These are phyloP conservation scores for Remorina albescens DNA, from an alignment of 2,797 vertebrate genomes.

Conservation along the genomic window DNA sequence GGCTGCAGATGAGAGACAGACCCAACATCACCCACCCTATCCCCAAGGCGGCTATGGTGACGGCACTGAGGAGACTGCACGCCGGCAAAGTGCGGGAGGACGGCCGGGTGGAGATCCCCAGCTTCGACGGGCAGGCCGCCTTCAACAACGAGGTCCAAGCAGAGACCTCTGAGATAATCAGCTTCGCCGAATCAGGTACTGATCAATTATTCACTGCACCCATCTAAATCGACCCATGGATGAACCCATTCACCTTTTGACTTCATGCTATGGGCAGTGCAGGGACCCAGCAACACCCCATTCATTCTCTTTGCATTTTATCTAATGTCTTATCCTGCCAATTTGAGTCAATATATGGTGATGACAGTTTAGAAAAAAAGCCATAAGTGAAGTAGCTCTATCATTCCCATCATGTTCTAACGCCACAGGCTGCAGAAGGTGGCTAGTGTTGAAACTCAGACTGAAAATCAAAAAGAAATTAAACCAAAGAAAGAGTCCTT, in stretches of 20 bases:
- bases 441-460: slow-evolving; percentile 40
- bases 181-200: slow-evolving; percentile 97
- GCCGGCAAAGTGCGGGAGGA: slow-evolving; percentile 93
- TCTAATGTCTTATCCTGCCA: background rate
- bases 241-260: slow-evolving; percentile 57
- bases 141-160: slow-evolving; percentile 88
- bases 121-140: slow-evolving; percentile 92
- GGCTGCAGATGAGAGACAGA: slow-evolving; percentile 88
- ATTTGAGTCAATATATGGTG: background rate
- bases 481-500: slow-evolving; percentile 71
- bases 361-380: background rate
- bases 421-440: slow-evolving; percentile 34
- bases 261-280: slow-evolving; percentile 9
- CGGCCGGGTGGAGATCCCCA: slow-evolving; percentile 93
- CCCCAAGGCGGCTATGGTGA: slow-evolving; percentile 94
- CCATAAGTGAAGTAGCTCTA: slow-evolving; percentile 22
- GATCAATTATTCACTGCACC: slow-evolving; percentile 60
- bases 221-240: slow-evolving; percentile 31
- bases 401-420: slow-evolving; percentile 39
- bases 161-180: slow-evolving; percentile 96
- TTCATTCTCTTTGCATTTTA: background rate
- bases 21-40: slow-evolving; percentile 88
- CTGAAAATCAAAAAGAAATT: slow-evolving; percentile 58
- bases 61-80: slow-evolving; percentile 92
- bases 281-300: background rate